phyloP scores from a whole-genome alignment of 2,797 vertebrate species.

The Gadopsis bispinosus region DNA sequence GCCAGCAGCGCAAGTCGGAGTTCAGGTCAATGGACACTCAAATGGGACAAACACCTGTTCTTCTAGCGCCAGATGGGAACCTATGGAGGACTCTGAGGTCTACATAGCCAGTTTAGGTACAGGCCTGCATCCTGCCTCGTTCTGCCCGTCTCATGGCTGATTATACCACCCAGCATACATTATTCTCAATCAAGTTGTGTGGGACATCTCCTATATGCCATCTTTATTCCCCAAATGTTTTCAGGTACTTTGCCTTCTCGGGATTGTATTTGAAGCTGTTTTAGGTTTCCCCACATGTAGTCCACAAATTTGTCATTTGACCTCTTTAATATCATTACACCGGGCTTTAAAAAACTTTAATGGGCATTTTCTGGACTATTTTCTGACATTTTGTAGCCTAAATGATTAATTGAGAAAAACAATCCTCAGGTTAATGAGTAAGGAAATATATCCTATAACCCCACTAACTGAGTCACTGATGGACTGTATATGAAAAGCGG shows the following conservation, averaged over 20 bases:
- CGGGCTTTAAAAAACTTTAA: background rate
- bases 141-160: background rate
- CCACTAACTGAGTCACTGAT: background rate
- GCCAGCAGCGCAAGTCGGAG: constrained; percentile 60
- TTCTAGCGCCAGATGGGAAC: constrained; percentile 87
- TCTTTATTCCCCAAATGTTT: background rate
- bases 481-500: background rate
- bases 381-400: background rate
- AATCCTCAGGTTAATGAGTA: background rate
- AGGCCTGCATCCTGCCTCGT: background rate
- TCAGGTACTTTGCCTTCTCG: background rate
- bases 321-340: background rate
- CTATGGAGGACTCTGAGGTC: constrained; percentile 93
- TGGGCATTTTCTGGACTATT: background rate
- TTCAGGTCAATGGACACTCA: constrained; percentile 60
- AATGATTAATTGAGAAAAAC: background rate
- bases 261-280: background rate
- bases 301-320: background rate
- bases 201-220: background rate
- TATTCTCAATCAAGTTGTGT: background rate
- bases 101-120: constrained; percentile 95
- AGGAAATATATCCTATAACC: background rate
- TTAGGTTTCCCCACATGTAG: background rate
- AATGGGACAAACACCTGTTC: constrained; percentile 40
- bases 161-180: background rate